A percentile compares a stretch with the other conserved stretches of the same genome.
Evolutionary conservation across 1,140 invertebrate genomes (phyloP).

Genomic region (Achroia grisella): DNA sequence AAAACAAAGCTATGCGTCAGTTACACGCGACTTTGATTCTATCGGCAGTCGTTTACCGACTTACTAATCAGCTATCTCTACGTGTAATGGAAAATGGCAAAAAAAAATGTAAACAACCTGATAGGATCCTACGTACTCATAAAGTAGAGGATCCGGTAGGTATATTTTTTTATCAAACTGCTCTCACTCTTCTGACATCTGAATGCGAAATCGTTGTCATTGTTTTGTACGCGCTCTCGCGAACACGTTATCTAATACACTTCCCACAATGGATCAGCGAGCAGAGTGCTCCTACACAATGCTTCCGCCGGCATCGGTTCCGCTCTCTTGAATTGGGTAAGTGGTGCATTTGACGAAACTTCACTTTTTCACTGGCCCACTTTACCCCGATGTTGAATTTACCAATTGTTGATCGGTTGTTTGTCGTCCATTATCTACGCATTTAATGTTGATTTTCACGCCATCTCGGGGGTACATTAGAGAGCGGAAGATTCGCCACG

Average conservation of each 20-base stretch:
- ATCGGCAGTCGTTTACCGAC: conserved; percentile 23
- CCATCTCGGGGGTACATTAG: conserved; percentile 28
- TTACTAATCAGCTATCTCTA: conserved; percentile 13
- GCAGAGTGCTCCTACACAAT: conserved; percentile 34
- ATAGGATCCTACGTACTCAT: background rate
- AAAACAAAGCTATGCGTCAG: conserved; percentile 20
- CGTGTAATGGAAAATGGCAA: conserved; percentile 18
- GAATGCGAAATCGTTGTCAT: conserved; percentile 43
- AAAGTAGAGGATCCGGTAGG: background rate
- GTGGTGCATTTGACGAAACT: conserved; percentile 63
- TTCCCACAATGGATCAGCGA: conserved; percentile 40
- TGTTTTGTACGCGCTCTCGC: conserved; percentile 44
- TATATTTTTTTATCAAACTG: conserved; percentile 15
- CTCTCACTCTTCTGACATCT: conserved; percentile 48
- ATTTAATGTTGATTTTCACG: conserved; percentile 43
- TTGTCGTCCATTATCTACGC: conserved; percentile 45
- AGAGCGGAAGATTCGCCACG: conserved; percentile 37
- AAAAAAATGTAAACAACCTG: conserved; percentile 9
- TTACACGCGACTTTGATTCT: conserved; percentile 36
- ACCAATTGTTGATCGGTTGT: conserved; percentile 33
- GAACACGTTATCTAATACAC: conserved; percentile 55
- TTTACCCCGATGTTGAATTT: conserved; percentile 30
- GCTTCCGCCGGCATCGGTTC: conserved; percentile 55
- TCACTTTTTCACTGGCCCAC: conserved; percentile 55
- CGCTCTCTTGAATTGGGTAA: conserved; percentile 68